Conservation (phyloP, 2,888 invertebrate species). For the Synergus itoensis region DNA sequence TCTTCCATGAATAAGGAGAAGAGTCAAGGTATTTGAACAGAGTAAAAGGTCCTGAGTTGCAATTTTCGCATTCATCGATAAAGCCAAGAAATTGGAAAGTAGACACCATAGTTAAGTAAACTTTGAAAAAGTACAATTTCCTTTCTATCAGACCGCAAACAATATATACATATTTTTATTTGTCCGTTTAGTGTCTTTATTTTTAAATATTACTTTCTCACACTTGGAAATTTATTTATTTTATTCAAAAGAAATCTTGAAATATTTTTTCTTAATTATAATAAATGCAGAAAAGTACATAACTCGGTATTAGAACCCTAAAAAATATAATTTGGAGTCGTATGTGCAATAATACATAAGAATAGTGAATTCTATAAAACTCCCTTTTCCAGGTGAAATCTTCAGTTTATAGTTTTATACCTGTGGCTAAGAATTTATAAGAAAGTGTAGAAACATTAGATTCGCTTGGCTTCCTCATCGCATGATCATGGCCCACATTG, state of each 20-base stretch:
- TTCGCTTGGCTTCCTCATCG: slow-evolving; percentile 61
- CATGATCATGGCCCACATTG: slow-evolving; percentile 58
- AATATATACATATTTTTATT: not conserved
- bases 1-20: not conserved
- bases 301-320: too few species aligned
- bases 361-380: not conserved
- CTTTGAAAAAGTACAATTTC: not conserved
- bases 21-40: slow-evolving; percentile 31
- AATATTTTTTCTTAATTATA: not conserved
- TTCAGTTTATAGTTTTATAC: not conserved
- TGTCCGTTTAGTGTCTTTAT: not conserved
- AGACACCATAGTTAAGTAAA: not conserved
- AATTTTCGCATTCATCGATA: not conserved
- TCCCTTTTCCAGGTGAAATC: slow-evolving; percentile 11
- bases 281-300: not conserved
- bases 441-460: slow-evolving; percentile 67
- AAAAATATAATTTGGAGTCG: not conserved
- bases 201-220: not conserved
- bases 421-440: slow-evolving; percentile 56
- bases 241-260: not conserved
- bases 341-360: not conserved
- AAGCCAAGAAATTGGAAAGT: not conserved
- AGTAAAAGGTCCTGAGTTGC: not conserved
- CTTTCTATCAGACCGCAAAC: not conserved
- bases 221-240: not conserved